Evolutionary conservation across 2,888 invertebrate genomes (phyloP).

Genomic region (Parascotia fuliginaria): DNA sequence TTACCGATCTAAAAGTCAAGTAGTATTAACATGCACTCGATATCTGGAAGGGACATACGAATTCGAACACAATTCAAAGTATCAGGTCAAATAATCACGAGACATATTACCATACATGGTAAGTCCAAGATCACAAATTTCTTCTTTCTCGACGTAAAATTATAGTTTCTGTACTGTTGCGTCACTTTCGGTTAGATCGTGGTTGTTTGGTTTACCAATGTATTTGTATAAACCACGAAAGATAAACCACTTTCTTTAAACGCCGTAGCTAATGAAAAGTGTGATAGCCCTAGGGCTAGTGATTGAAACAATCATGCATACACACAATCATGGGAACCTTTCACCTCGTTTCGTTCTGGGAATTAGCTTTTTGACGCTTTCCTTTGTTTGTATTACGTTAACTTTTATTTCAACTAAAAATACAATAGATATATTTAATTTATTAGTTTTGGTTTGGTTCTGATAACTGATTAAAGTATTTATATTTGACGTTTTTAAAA

Average conservation of each 20-base stretch:
- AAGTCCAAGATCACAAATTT: too few species aligned
- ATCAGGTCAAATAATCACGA: too few species aligned
- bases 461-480: neutral
- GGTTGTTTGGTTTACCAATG: too few species aligned
- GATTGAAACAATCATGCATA: slow-evolving; percentile 43
- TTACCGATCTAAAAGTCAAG: too few species aligned
- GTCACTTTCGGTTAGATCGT: too few species aligned
- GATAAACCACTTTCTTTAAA: neutral
- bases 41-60: too few species aligned
- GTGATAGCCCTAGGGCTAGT: slow-evolving; percentile 38
- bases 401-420: slow-evolving; percentile 18
- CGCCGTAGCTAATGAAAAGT: neutral
- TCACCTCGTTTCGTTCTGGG: slow-evolving; percentile 63
- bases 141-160: too few species aligned
- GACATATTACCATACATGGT: too few species aligned
- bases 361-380: slow-evolving; percentile 61
- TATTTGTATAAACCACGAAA: neutral
- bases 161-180: too few species aligned
- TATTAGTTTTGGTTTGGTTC: neutral
- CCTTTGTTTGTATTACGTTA: slow-evolving; percentile 51
- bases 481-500: neutral
- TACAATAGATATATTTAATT: slow-evolving; percentile 10
- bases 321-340: slow-evolving; percentile 68
- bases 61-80: too few species aligned
- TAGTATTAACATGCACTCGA: too few species aligned